Evolutionary conservation across 2,888 invertebrate genomes (phyloP).

Genomic region (Epirrhoe tristata): DNA sequence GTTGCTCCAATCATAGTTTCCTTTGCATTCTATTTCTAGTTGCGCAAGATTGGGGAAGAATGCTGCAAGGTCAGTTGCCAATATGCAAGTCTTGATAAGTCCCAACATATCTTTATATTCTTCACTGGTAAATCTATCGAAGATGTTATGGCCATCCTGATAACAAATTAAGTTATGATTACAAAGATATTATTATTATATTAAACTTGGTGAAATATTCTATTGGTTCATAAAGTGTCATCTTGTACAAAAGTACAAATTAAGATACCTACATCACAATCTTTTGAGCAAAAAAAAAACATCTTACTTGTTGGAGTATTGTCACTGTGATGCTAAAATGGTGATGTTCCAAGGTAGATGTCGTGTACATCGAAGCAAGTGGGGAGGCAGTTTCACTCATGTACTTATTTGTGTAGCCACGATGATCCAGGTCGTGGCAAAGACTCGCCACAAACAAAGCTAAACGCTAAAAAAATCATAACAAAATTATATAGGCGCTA

Average conservation of each 20-base stretch:
- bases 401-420: slow-evolving; percentile 94
- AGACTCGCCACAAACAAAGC: slow-evolving; percentile 92
- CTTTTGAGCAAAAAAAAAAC: not conserved
- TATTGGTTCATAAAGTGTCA: too few relatives aligned
- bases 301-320: slow-evolving; percentile 90
- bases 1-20: slow-evolving; percentile 88
- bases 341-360: slow-evolving; percentile 94
- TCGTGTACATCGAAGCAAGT: slow-evolving; percentile 93
- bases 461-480: slow-evolving; percentile 82
- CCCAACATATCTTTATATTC: slow-evolving; percentile 92
- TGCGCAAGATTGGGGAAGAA: slow-evolving; percentile 91
- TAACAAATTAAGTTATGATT: slow-evolving; percentile 30
- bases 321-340: slow-evolving; percentile 95
- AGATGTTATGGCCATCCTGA: slow-evolving; percentile 94
- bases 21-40: slow-evolving; percentile 76
- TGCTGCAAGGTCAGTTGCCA: slow-evolving; percentile 93
- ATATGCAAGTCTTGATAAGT: slow-evolving; percentile 91
- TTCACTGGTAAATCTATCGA: slow-evolving; percentile 88
- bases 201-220: too few relatives aligned
- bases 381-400: slow-evolving; percentile 94
- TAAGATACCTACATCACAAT: not conserved
- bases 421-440: slow-evolving; percentile 94
- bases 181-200: too few relatives aligned
- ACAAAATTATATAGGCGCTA: not conserved
- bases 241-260: too few relatives aligned